Evolutionary conservation across 2,113 vertebrate genomes (phyloP), one percentile per base, ranked within the genome.

Genomic region (Nyctereutes procyonoides): DNA sequence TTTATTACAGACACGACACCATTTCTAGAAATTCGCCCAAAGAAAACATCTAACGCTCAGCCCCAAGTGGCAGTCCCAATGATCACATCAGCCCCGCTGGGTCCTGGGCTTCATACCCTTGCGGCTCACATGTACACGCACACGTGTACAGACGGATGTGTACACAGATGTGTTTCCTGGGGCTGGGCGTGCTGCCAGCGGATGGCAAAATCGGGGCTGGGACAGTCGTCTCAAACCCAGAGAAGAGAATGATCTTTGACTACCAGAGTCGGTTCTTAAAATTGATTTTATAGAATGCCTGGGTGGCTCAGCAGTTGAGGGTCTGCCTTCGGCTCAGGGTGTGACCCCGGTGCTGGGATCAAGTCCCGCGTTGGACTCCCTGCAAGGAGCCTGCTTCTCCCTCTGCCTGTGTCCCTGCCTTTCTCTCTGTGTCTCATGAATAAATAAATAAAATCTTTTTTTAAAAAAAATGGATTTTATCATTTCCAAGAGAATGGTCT

Each of bases 21-120:
- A 43, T 92, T 87, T 87, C 91, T n/a, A 90, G 89, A 96, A 80
- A 88, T 63, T 53, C 16, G 0, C 51, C 55, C 95, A 77, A 97
- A 88, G 69, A 92, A 96, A 97, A 93, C 69, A 90, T 11, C 51
- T 12, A 48, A 38, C 55, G 35, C 65, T 84, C 38, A 43, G 63
- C n/a, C 56, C 65, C 20, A 35, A n/a, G 83, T 13, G 65, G 38
- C 48, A 9, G 6, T 65, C 55, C 62, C 43, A 58, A 32, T 71
- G 87, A 48, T 43, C 65, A 32, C 76, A 55, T 55, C 55, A 26
- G 63, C 38, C 88, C 80, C 48, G 48, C 69, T 60, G 90, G 28
- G 92, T 7, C 56, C 56, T 2, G 67, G 58, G 55, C 87, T 84
- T 84, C 51, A 0, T 22, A 17, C 9, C 24, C 69, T 28, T 1